Conservation (phyloP, 2,888 invertebrate genomes). For the Lasioglossum marginatum region DNA sequence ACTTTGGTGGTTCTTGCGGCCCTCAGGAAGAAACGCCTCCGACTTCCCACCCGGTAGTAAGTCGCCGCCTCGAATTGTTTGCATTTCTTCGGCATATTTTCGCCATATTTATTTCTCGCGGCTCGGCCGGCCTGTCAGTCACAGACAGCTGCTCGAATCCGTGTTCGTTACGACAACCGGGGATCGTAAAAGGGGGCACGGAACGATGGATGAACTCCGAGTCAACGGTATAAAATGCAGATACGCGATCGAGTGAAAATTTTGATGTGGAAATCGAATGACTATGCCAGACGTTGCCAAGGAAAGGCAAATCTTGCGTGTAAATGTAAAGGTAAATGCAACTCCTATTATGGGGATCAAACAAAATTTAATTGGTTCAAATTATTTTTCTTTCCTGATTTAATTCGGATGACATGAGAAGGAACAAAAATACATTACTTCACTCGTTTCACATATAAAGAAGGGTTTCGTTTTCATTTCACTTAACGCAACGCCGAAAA, state of each 20-base stretch:
- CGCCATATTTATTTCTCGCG: conserved; percentile 81
- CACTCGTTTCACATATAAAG: no score
- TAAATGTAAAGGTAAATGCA: not conserved
- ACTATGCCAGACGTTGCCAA: not conserved
- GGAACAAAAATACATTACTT: no score
- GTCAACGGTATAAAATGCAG: conserved; percentile 67
- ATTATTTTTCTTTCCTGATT: not conserved
- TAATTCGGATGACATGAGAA: no score
- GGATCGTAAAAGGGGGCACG: conserved; percentile 64
- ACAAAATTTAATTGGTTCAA: not conserved
- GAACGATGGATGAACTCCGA: conserved; percentile 24
- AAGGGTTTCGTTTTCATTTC: no score
- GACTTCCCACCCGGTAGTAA: conserved; percentile 39
- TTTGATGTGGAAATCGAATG: conserved; percentile 7
- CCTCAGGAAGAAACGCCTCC: conserved; percentile 46
- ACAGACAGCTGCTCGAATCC: conserved; percentile 68
- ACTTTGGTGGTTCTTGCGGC: conserved; percentile 44
- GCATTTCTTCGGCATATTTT: conserved; percentile 81
- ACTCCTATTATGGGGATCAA: not conserved
- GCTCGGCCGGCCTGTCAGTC: conserved; percentile 74
- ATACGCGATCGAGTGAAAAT: conserved; percentile 36
- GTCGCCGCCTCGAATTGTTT: conserved; percentile 79
- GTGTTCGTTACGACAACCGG: conserved; percentile 41
- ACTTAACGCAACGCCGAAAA: no score
- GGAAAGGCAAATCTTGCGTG: not conserved